Base-by-base conservation (phyloP, 2,797 vertebrate species). In the Denticeps clupeoides region DNA sequence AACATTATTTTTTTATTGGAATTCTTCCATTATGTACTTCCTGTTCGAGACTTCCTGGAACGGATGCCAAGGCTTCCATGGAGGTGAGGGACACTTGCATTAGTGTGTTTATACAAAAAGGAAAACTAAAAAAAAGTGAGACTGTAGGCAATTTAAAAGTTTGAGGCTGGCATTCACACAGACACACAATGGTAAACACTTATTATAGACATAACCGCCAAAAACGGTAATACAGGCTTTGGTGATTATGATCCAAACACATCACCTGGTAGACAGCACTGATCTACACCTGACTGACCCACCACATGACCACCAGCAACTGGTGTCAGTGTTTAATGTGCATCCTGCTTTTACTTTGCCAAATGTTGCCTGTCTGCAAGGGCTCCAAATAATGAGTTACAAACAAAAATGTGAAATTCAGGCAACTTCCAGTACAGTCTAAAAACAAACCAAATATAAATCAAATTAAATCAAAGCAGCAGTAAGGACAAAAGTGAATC, bases 291-390 rank as follows among this genome's bases (percentile, higher is more conserved):
- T 31, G 31, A 26, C n/a, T 35, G 22, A 21, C 65, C 69, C 47
- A 72, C 77, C 78, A 78, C 78, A 80, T 74, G 33, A 58, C 43
- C 51, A 51, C 26, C 41, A 58, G 43, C 60, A 23, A n/a, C 25
- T 29, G 38, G 32, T 22, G 50, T 53, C 57, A 26, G 32, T 25
- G 56, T 64, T 35, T 60, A 60, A 73, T 50, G 55, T 62, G 74
- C 77, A 78, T 80, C 77, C 87, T 86, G 83, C 82, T 89, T 89
- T 83, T 85, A 82, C 83, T 89, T 82, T 84, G 86, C 87, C 88
- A 89, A 89, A 77, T 82, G 90, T 89, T 94, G 90, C 89, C 90
- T 93, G 90, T 93, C 91, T 93, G 89, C 89, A 88, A 87, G 73
- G 89, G 84, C 84, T 87, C 68, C 54, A 81, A 82, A 87, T 55